Evolutionary conservation across 2,888 invertebrate genomes (phyloP).

Genomic region (Phortica magna): DNA sequence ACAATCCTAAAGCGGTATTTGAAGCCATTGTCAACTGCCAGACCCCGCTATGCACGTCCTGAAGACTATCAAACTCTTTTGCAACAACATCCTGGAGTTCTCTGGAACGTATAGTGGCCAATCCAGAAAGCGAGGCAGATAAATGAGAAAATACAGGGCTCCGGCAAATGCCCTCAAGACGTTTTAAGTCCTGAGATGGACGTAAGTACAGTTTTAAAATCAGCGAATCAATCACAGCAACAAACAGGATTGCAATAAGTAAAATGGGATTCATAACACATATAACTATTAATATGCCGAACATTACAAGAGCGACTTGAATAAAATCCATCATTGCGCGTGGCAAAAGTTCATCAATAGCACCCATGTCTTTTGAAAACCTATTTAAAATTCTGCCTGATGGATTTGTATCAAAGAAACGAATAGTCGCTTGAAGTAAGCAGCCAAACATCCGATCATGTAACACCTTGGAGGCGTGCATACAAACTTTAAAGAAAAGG

Average conservation of each 20-base stretch:
- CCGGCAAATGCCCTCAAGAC: slow-evolving; percentile 85
- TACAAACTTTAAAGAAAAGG: slow-evolving; percentile 86
- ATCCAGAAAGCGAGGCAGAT: slow-evolving; percentile 90
- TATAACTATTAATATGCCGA: slow-evolving; percentile 87
- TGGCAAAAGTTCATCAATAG: slow-evolving; percentile 81
- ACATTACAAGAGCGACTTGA: slow-evolving; percentile 81
- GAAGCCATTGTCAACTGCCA: slow-evolving; percentile 76
- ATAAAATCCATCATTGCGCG: slow-evolving; percentile 80
- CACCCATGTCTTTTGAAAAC: slow-evolving; percentile 87
- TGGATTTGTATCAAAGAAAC: slow-evolving; percentile 92
- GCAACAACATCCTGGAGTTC: slow-evolving; percentile 85
- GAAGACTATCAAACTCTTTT: slow-evolving; percentile 86
- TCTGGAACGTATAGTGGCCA: slow-evolving; percentile 91
- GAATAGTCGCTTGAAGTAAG: slow-evolving; percentile 87
- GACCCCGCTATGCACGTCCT: slow-evolving; percentile 80
- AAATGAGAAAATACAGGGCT: slow-evolving; percentile 96
- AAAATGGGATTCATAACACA: slow-evolving; percentile 85
- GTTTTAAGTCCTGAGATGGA: slow-evolving; percentile 87
- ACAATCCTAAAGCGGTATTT: slow-evolving; percentile 84
- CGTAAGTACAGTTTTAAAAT: slow-evolving; percentile 84
- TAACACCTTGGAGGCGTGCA: slow-evolving; percentile 86
- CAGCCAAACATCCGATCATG: slow-evolving; percentile 92
- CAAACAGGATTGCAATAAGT: slow-evolving; percentile 83
- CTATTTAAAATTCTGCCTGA: slow-evolving; percentile 86
- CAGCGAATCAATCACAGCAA: slow-evolving; percentile 82